Evolutionary conservation across 2,797 vertebrate species (phyloP).

Genomic region (Nyctibius grandis): DNA sequence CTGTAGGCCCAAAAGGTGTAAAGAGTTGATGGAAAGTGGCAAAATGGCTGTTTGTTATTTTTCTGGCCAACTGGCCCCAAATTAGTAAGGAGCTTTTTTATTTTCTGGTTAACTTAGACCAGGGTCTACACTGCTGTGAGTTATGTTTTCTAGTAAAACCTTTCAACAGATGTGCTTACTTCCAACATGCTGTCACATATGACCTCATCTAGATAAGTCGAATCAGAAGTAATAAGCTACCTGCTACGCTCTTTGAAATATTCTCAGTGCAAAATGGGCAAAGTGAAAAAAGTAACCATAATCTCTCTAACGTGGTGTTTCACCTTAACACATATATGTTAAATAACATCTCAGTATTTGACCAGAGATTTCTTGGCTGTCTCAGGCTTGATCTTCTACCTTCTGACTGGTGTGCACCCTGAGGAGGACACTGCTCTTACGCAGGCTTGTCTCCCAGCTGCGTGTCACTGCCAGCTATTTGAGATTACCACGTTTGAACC

Average conservation of each 20-base stretch:
- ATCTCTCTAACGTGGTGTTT: not conserved
- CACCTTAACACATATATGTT: not conserved
- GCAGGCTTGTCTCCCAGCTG: not conserved
- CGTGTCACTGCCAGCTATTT: not conserved
- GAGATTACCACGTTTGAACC: fast-evolving
- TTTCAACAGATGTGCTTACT: not conserved
- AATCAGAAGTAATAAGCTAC: not conserved
- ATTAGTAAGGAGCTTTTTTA: not conserved
- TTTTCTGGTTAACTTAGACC: not conserved
- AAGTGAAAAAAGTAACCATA: not conserved
- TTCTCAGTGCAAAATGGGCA: not conserved
- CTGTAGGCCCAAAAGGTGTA: not conserved
- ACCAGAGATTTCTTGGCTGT: not conserved
- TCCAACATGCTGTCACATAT: not conserved
- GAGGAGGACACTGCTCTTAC: not conserved
- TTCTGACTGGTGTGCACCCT: not conserved
- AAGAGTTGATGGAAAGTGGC: not conserved
- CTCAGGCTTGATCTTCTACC: not conserved
- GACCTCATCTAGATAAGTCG: not conserved
- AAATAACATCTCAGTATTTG: not conserved
- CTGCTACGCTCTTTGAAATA: not conserved
- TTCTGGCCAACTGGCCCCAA: not conserved
- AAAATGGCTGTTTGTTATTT: not conserved
- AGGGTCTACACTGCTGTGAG: not conserved
- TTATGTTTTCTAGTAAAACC: not conserved